phyloP scores from a whole-genome alignment of 1,140 invertebrate species.

The Yoshiicerus persimilis region DNA sequence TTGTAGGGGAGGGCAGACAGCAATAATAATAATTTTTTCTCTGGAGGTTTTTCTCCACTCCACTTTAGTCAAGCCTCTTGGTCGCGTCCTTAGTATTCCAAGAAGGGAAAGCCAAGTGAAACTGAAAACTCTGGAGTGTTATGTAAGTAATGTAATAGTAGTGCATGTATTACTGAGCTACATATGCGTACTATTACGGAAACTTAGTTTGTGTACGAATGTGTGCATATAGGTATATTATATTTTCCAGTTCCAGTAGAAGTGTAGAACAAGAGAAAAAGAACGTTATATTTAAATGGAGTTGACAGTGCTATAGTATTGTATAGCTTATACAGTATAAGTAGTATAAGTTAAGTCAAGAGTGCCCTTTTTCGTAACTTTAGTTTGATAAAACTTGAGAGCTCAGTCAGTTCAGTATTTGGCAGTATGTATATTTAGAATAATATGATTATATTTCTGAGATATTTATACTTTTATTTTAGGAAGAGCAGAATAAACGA shows the following conservation, averaged over 20 bases:
- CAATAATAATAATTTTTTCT: conserved; percentile 20
- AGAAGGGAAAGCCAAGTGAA: not conserved
- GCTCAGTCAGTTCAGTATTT: not conserved
- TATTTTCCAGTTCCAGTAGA: not conserved
- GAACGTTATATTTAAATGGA: not conserved
- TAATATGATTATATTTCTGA: not conserved
- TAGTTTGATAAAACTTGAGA: not conserved
- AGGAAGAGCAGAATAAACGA: not conserved
- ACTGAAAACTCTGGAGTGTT: not conserved
- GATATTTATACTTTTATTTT: not conserved
- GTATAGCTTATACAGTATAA: not conserved
- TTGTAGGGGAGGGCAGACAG: not conserved
- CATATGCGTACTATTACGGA: not conserved
- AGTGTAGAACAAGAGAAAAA: not conserved
- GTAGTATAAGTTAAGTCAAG: not conserved
- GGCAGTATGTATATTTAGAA: not conserved
- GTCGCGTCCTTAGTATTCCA: not conserved
- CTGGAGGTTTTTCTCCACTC: not conserved
- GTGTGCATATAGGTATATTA: not conserved
- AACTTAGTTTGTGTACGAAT: not conserved
- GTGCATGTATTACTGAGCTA: not conserved
- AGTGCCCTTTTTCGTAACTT: not conserved
- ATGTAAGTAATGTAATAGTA: not conserved
- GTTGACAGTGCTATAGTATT: not conserved
- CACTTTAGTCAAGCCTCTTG: not conserved